Evolutionary conservation across 2,113 vertebrate genomes (phyloP).

Genomic region (Perca flavescens): DNA sequence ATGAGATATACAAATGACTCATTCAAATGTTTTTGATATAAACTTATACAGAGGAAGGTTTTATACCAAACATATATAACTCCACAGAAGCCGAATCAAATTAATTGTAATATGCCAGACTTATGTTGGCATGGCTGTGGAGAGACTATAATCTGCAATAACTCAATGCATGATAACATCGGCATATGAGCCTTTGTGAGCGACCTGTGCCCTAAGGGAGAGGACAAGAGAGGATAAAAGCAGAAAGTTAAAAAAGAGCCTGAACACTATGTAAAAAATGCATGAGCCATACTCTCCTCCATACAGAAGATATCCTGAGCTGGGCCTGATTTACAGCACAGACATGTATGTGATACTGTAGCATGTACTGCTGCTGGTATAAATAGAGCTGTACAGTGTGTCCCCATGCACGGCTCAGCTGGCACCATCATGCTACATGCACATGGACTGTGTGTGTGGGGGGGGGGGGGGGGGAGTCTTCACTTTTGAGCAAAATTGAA

Average conservation of each 20-base stretch:
- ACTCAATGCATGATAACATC: not conserved
- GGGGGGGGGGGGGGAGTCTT: no score
- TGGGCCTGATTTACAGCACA: not conserved
- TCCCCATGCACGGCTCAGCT: not conserved
- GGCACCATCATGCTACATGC: not conserved
- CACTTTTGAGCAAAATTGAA: no score
- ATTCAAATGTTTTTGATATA: no score
- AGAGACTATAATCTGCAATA: no score
- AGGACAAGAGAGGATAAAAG: not conserved
- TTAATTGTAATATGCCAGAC: no score
- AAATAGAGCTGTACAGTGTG: conserved; percentile 37
- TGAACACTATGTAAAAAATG: conserved; percentile 16
- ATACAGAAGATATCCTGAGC: not conserved
- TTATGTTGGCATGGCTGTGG: no score
- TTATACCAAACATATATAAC: no score
- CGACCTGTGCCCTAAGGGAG: no score
- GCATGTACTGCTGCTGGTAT: not conserved
- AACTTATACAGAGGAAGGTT: no score
- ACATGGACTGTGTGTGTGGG: not conserved
- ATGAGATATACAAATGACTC: no score
- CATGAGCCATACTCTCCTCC: not conserved
- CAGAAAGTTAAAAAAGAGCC: not conserved
- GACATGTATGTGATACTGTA: not conserved
- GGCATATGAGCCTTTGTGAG: not conserved
- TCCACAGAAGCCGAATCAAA: no score